Evolutionary conservation across 2,113 vertebrate species (phyloP).

Genomic region (Peromyscus maniculatus): DNA sequence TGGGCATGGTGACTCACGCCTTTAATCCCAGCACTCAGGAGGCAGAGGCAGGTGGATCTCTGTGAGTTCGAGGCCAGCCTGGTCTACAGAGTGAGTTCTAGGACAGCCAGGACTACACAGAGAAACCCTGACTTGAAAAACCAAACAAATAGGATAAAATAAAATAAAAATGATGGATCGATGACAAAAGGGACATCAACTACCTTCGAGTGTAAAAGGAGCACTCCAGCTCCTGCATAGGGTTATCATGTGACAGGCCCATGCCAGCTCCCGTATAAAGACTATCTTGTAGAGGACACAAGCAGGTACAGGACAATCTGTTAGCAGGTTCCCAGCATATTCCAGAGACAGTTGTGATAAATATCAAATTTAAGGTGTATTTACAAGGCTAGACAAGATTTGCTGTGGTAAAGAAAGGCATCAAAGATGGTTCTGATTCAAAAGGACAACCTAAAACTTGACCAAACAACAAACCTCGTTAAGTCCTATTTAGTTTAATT

Average conservation of each 20-base stretch:
- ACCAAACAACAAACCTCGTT: background rate
- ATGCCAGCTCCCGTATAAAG: background rate
- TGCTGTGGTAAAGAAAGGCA: constrained; percentile 23
- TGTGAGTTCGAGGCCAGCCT: background rate
- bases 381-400: constrained; percentile 45
- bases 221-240: background rate
- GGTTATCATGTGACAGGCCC: background rate
- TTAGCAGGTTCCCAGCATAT: constrained; percentile 25
- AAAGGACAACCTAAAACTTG: constrained; percentile 47
- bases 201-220: constrained; percentile 33
- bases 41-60: background rate
- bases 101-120: background rate
- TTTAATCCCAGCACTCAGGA: background rate
- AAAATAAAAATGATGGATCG: background rate
- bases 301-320: constrained; percentile 29
- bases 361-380: constrained; percentile 51
- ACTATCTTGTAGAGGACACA: background rate
- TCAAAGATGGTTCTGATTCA: constrained; percentile 37
- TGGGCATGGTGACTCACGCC: rapidly evolving
- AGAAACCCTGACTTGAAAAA: background rate
- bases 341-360: background rate
- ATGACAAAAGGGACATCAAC: background rate
- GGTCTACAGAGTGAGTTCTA: background rate
- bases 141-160: background rate
- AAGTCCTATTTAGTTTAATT: background rate